A percentile compares a stretch with the other conserved stretches of the same genome.
Conservation (phyloP, 2,888 invertebrate species). For the Caenorhabditis sp. region DNA sequence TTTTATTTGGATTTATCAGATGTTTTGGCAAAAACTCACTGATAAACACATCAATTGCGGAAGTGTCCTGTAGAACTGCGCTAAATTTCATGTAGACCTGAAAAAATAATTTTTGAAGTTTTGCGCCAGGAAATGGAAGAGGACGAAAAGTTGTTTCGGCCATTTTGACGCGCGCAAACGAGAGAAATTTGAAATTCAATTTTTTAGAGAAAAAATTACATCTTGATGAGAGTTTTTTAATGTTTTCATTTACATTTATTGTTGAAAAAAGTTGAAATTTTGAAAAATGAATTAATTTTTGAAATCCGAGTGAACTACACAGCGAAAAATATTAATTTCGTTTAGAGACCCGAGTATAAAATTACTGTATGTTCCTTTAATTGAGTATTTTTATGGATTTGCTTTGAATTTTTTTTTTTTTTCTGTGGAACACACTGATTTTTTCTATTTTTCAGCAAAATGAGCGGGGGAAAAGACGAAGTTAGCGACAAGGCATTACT, state of each 20-base stretch:
- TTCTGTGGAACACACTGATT: not conserved
- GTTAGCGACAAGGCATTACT: conserved; percentile 68
- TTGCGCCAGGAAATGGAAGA: not conserved
- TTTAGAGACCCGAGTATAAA: not conserved
- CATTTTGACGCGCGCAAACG: conserved; percentile 1
- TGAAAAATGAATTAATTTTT: not conserved
- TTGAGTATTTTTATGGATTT: too few relatives aligned
- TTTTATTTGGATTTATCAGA: not conserved
- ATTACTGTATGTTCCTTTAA: conserved; percentile 20
- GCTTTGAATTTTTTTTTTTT: not conserved
- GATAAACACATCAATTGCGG: conserved; percentile 55
- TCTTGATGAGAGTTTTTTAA: too few relatives aligned
- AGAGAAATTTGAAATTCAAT: not conserved
- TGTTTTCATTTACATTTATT: not conserved
- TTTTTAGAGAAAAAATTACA: too few relatives aligned
- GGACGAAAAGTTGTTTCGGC: conserved; percentile 16
- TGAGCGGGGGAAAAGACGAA: conserved; percentile 63
- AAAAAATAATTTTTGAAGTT: not conserved
- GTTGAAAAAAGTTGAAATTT: not conserved
- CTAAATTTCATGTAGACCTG: conserved; percentile 56
- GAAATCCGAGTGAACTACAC: conserved; percentile 5
- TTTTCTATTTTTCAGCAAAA: conserved; percentile 23
- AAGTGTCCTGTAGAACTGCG: conserved; percentile 42
- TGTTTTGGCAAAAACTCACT: conserved; percentile 21
- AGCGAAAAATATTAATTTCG: conserved; percentile 1